Evolutionary conservation across 2,888 invertebrate genomes (phyloP).

Genomic region (Deroplatys truncata): DNA sequence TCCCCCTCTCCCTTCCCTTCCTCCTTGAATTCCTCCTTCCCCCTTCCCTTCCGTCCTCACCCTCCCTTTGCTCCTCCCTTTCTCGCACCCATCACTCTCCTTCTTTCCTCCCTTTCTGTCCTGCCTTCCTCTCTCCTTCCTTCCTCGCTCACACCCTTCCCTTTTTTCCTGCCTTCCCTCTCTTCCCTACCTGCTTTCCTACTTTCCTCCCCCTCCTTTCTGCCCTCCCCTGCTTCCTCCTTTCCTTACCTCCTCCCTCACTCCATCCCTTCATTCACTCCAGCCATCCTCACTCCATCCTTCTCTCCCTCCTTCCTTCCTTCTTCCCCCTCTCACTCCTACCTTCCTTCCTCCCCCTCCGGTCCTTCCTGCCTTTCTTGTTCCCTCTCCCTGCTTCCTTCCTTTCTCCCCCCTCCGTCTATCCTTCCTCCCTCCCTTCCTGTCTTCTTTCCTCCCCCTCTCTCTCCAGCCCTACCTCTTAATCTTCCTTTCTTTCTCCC

Average conservation of each 20-base stretch:
- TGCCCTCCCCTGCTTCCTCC: too few species aligned
- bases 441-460: not conserved
- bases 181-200: not conserved
- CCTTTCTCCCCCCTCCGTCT: not conserved
- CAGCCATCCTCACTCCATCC: not conserved
- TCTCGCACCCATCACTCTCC: not conserved
- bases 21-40: too few species aligned
- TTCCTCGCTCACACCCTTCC: not conserved
- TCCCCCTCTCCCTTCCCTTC: too few species aligned
- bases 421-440: too few species aligned
- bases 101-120: not conserved
- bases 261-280: not conserved
- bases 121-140: too few species aligned
- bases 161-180: not conserved
- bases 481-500: not conserved
- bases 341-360: not conserved
- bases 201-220: not conserved
- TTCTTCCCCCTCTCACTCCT: not conserved
- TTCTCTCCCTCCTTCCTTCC: too few species aligned
- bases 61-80: too few species aligned
- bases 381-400: not conserved
- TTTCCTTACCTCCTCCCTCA: not conserved
- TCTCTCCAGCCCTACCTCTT: not conserved
- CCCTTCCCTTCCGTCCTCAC: too few species aligned
- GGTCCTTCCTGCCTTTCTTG: not conserved